phyloP scores from a whole-genome alignment of 2,113 vertebrate genomes.

The Noturus placidus region DNA sequence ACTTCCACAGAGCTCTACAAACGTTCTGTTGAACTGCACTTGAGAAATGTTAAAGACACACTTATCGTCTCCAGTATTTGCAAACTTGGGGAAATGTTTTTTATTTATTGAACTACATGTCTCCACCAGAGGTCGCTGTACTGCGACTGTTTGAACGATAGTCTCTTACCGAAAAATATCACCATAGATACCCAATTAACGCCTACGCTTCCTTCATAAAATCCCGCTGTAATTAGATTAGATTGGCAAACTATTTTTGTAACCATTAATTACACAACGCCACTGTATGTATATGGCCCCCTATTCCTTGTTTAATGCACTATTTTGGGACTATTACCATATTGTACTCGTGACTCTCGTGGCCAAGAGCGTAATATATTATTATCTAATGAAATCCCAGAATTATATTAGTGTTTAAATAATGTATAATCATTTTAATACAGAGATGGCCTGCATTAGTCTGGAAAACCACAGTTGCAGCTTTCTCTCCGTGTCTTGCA shows the following conservation, averaged over 20 bases:
- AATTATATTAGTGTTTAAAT: not conserved
- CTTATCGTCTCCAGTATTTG: not conserved
- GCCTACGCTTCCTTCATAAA: not conserved
- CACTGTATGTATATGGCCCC: not conserved
- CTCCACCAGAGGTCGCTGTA: not conserved
- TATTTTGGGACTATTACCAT: not conserved
- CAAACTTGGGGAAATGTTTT: not conserved
- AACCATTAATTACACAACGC: not conserved
- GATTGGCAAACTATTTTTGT: no score
- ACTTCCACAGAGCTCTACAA: no score
- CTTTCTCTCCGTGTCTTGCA: not conserved
- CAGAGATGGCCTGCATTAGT: not conserved
- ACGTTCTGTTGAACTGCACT: not conserved
- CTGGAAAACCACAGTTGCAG: no score
- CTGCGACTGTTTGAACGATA: not conserved
- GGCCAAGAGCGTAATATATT: no score
- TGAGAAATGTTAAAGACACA: not conserved
- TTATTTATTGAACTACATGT: not conserved
- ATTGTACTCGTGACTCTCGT: not conserved
- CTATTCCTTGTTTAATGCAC: not conserved
- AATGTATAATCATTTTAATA: not conserved
- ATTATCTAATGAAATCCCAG: not conserved
- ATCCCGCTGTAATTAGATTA: not conserved
- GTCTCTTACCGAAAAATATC: not conserved
- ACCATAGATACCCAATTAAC: not conserved